A percentile compares a stretch with the other conserved stretches of the same genome.
Evolutionary conservation across 2,113 vertebrate genomes (phyloP).

Genomic region (Xiphophorus maculatus): DNA sequence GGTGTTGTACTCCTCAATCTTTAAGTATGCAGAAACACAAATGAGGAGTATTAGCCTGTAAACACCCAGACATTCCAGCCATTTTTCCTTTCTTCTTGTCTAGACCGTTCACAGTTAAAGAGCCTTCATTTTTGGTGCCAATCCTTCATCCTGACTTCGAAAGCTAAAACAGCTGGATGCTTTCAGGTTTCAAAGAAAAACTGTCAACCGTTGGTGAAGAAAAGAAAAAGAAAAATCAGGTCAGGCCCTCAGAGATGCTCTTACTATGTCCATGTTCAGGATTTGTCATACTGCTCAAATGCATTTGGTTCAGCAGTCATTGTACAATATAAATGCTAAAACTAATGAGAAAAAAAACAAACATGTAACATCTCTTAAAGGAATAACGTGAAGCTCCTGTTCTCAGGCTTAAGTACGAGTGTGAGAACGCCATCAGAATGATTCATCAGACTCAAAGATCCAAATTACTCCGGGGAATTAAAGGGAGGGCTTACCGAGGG

Average conservation of each 20-base stretch:
- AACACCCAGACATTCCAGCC: slow-evolving; percentile 25
- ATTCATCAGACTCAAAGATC: slow-evolving; percentile 23
- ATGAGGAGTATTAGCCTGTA: slow-evolving; percentile 26
- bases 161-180: slow-evolving; percentile 34
- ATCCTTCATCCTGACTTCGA: slow-evolving; percentile 58
- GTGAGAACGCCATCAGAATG: slow-evolving; percentile 18
- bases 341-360: slow-evolving; percentile 61
- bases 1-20: slow-evolving; percentile 32
- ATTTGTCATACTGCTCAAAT: slow-evolving; percentile 70
- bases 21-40: slow-evolving; percentile 31
- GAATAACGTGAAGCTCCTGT: slow-evolving; percentile 64
- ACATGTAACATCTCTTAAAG: slow-evolving; percentile 67
- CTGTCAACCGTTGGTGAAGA: slow-evolving; percentile 52
- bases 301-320: slow-evolving; percentile 73
- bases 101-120: slow-evolving; percentile 52
- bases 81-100: slow-evolving; percentile 25
- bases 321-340: slow-evolving; percentile 69
- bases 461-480: slow-evolving; percentile 33
- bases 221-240: slow-evolving; percentile 8
- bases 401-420: slow-evolving; percentile 28
- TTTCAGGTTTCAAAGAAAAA: slow-evolving; percentile 46
- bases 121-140: slow-evolving; percentile 67
- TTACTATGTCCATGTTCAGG: slow-evolving; percentile 46
- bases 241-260: slow-evolving; percentile 38
- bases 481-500: neutral